These are phyloP conservation scores for Calliopum simillimum DNA, from an alignment of 2,888 invertebrate species.

Conservation along the genomic window DNA sequence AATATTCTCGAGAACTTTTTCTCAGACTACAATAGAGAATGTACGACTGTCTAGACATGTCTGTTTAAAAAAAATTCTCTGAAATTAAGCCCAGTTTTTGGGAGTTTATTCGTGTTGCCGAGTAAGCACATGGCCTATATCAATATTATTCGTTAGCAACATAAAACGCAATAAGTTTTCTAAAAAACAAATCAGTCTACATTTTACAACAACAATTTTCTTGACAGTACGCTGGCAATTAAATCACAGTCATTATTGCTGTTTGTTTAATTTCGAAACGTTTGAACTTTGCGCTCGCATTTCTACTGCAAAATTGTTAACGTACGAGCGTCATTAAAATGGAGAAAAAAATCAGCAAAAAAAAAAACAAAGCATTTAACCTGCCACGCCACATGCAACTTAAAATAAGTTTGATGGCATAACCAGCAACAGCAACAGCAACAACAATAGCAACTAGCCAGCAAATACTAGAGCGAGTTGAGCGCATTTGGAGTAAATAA, in stretches of 20 bases:
- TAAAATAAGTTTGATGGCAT: not conserved
- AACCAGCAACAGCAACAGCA: conserved; percentile 3
- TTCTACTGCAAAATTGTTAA: conserved; percentile 10
- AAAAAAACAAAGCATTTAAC: conserved; percentile 24
- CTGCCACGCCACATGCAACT: conserved; percentile 16
- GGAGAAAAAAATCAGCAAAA: no score
- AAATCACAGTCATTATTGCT: not conserved
- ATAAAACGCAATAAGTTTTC: not conserved
- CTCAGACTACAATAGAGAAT: no score
- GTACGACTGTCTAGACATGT: no score
- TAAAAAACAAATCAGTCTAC: not conserved
- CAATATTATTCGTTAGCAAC: no score
- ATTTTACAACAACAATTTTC: not conserved
- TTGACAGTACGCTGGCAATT: conserved; percentile 8
- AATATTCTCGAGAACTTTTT: no score
- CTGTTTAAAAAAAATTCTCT: no score
- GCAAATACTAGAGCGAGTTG: not conserved
- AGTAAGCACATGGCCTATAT: no score
- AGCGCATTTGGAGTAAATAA: conserved; percentile 49
- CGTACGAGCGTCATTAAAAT: not conserved
- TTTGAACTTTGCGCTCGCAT: conserved; percentile 5
- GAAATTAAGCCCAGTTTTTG: no score
- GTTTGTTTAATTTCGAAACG: not conserved
- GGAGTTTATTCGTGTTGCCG: no score
- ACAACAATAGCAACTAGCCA: conserved; percentile 7